phyloP scores from a whole-genome alignment of 2,797 vertebrate genomes.

The Tenualosa ilisha region DNA sequence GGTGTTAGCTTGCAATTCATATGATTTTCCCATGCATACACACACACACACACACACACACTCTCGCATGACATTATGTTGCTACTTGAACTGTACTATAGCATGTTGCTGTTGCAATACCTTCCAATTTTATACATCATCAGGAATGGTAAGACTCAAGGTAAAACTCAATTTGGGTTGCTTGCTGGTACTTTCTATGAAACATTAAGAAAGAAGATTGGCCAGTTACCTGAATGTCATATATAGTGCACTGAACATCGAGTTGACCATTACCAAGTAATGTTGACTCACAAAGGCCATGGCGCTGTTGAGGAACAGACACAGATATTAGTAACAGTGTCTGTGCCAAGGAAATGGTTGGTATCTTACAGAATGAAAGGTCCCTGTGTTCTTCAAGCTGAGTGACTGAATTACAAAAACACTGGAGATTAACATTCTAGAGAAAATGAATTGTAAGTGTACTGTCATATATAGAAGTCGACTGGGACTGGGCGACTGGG shows the following conservation, averaged over 20 bases:
- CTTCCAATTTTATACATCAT: background rate
- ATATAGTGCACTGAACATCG: conserved; percentile 50
- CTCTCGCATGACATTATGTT: background rate
- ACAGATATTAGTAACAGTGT: background rate
- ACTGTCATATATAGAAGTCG: background rate
- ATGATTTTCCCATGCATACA: background rate
- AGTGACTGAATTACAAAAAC: background rate
- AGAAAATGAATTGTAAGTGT: background rate
- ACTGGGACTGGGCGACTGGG: background rate
- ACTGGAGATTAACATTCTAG: background rate
- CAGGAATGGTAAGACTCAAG: too few species aligned
- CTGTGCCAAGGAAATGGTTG: background rate
- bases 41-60: background rate
- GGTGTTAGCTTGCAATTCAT: background rate
- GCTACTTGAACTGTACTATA: background rate
- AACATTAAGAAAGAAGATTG: background rate
- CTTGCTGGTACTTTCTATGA: background rate
- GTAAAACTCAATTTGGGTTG: background rate
- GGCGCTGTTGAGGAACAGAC: conserved; percentile 28
- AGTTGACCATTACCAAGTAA: conserved; percentile 35
- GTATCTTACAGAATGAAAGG: background rate
- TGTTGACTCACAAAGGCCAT: conserved; percentile 51
- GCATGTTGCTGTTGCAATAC: background rate
- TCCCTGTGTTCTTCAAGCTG: background rate
- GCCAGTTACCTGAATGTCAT: conserved; percentile 46